Evolutionary conservation across 2,113 vertebrate species (phyloP), one percentile per base, ranked within the genome.

Genomic region (Bufo gargarizans): DNA sequence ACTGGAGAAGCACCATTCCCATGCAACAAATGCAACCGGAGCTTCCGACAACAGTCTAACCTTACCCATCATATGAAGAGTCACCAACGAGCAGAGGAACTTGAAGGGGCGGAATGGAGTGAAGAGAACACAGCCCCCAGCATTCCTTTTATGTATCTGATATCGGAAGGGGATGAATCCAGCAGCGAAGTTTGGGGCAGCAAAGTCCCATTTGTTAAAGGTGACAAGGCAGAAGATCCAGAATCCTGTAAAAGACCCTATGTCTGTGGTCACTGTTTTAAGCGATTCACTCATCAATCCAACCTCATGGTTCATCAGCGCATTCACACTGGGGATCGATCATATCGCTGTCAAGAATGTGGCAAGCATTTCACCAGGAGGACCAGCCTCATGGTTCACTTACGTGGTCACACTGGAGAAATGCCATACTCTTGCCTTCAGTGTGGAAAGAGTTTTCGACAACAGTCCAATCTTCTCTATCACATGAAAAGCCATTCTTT

Each of bases 1-100:
- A 85, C 89, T 20, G 96, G 96, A 55, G 97, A 96, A 87, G 63
- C 0, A n/a, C 88, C 88, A 20, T 87, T 92, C 85, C 88, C 85
- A 82, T 89, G 92, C 77, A 82, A 43, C 80, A 88, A 71, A 77
- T 94, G 93, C 4, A 61, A 89, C 77, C 91, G 92, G 87, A 90
- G 90, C 16, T 94, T 93, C 82, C 90, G 91, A 17, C 93, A 93
- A 87, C 92, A 90, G 55, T 90, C 90, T 45, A 92, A 92, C 77
- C 91, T 93, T 50, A 91, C 92, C 1, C 89, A 93, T 16, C 93
- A 94, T 81, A 89, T 89, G 92, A 89, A 92, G n/a, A 89, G 89
- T 49, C 90, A 91, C 82, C 92, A 93, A 78, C 90, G 91, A 88
- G 89, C 80, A 4, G 80, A 76, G 0, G 91, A 89, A 43, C 49